These are phyloP conservation scores for Danaus chrysippus DNA, from an alignment of 2,888 invertebrate species.

Conservation along the genomic window DNA sequence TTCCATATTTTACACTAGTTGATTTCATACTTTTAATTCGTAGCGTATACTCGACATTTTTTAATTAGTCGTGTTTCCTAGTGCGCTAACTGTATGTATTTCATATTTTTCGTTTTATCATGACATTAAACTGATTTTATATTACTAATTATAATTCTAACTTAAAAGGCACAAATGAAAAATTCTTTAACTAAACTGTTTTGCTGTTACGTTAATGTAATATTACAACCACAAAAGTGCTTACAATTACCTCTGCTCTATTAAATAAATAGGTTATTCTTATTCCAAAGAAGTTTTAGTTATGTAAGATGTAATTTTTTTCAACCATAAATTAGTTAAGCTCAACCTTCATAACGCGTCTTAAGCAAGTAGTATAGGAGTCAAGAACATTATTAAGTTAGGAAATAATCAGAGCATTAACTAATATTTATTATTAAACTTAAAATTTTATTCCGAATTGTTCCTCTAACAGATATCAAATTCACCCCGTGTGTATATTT, in stretches of 20 bases:
- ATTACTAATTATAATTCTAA: not conserved
- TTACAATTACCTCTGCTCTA: not conserved
- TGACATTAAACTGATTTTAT: conserved; percentile 11
- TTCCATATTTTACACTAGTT: conserved; percentile 29
- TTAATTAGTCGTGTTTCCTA: conserved; percentile 25
- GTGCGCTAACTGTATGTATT: conserved; percentile 18
- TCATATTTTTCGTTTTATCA: conserved; percentile 16
- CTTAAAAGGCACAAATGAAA: not conserved
- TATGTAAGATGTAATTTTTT: conserved; percentile 1
- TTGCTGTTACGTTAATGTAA: not conserved
- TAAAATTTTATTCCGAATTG: not conserved
- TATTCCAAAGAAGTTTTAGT: not conserved
- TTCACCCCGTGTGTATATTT: conserved; percentile 18
- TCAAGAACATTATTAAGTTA: not conserved
- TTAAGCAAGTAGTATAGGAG: not conserved
- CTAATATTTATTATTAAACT: too few relatives aligned
- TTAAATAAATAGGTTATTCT: conserved; percentile 3
- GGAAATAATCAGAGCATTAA: too few relatives aligned
- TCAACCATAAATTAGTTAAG: conserved; percentile 1
- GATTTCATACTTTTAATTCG: conserved; percentile 25
- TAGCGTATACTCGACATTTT: conserved; percentile 20
- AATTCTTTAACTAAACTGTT: not conserved
- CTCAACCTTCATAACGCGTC: not conserved
- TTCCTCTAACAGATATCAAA: not conserved
- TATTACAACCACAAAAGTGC: not conserved